Conservation (phyloP, 2,113 vertebrate genomes). For the Pseudopipra pipra region DNA sequence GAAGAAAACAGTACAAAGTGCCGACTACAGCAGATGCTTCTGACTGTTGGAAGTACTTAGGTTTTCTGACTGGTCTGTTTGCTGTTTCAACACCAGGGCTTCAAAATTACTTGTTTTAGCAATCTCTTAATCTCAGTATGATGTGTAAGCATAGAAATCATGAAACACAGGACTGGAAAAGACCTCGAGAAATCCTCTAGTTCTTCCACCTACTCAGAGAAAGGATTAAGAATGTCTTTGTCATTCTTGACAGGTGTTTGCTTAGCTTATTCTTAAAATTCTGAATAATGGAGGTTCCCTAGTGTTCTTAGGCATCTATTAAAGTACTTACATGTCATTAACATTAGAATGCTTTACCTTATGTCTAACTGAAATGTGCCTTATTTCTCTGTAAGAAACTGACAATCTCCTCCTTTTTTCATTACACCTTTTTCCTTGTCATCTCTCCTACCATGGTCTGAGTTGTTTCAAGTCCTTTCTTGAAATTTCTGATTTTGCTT, state of each 20-base stretch:
- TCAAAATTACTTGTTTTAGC: conserved; percentile 28
- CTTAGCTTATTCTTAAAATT: conserved; percentile 20
- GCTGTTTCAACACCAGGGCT: conserved; percentile 21
- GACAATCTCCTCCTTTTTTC: not conserved
- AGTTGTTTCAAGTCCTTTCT: not conserved
- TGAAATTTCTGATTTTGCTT: not conserved
- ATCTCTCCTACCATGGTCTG: not conserved
- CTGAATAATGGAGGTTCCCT: not conserved
- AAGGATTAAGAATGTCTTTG: not conserved
- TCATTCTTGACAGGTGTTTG: conserved; percentile 23
- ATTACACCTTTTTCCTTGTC: not conserved
- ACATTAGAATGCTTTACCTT: not conserved
- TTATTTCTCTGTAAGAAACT: not conserved
- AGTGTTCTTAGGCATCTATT: not conserved
- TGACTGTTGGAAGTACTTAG: not conserved
- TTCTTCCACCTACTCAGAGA: conserved; percentile 34
- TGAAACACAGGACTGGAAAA: conserved; percentile 37
- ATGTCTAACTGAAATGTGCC: not conserved
- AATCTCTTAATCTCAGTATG: conserved; percentile 6
- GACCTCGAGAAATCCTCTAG: conserved; percentile 26
- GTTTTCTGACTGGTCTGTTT: not conserved
- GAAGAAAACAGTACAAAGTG: conserved; percentile 33
- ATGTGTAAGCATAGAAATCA: not conserved
- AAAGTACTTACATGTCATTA: not conserved
- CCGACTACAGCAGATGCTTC: conserved; percentile 7